A percentile compares a stretch with the other conserved stretches of the same genome.
phyloP scores from a whole-genome alignment of 1,140 invertebrate species.

The Zaprionus africanus region DNA sequence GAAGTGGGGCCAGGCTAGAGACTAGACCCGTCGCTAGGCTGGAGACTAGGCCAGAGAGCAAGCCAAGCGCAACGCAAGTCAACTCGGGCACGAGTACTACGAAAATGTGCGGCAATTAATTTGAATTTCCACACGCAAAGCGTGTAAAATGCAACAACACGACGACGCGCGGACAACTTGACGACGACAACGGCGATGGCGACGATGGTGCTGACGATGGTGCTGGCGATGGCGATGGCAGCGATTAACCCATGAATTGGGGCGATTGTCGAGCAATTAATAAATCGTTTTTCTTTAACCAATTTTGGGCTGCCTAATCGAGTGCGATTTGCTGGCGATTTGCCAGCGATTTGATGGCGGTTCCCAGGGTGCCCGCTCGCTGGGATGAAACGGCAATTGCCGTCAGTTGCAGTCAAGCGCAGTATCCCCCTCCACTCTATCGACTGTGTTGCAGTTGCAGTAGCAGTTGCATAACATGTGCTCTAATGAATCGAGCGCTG shows the following conservation, averaged over 20 bases:
- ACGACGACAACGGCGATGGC: conserved; percentile 34
- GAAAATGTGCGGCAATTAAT: conserved; percentile 75
- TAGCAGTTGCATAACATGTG: conserved; percentile 59
- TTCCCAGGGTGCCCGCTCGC: conserved; percentile 67
- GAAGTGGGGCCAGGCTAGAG: background rate
- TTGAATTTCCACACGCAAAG: conserved; percentile 81
- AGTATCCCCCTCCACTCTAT: background rate
- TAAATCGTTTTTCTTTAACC: conserved; percentile 61
- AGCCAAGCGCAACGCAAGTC: conserved; percentile 69
- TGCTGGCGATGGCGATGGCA: background rate
- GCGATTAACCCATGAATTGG: conserved; percentile 62
- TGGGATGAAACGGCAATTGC: conserved; percentile 54
- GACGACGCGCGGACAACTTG: conserved; percentile 23
- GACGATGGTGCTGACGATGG: background rate
- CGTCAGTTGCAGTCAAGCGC: conserved; percentile 11
- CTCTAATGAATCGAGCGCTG: conserved; percentile 63
- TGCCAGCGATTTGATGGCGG: conserved; percentile 57
- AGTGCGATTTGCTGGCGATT: conserved; percentile 54
- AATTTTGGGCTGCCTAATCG: conserved; percentile 56
- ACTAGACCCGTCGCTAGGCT: conserved; percentile 1
- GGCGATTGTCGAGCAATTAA: conserved; percentile 69
- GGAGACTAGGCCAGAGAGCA: conserved; percentile 52
- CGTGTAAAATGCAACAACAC: conserved; percentile 72
- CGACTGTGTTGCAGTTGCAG: conserved; percentile 18
- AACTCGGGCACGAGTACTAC: conserved; percentile 38